phyloP scores from a whole-genome alignment of 1,140 invertebrate species.

The Pectinophora gossypiella region DNA sequence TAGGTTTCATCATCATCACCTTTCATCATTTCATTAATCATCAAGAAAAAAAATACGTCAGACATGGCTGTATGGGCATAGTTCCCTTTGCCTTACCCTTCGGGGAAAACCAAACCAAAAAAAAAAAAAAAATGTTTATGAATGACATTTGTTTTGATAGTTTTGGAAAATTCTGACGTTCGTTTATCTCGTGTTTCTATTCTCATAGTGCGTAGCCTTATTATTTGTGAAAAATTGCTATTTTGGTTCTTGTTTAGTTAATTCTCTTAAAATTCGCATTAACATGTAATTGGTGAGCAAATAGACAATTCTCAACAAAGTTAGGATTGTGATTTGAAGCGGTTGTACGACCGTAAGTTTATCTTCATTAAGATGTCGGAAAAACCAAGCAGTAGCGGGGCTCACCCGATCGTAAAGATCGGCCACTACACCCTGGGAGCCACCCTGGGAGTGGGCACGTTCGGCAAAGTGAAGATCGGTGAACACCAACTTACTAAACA shows the following conservation, averaged over 20 bases:
- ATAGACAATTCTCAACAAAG: neutral
- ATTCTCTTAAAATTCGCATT: neutral
- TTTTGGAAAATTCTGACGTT: neutral
- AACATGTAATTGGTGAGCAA: neutral
- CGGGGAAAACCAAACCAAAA: too few species aligned
- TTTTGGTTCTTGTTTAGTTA: neutral
- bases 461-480: conserved; percentile 98
- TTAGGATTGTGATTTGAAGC: neutral
- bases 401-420: conserved; percentile 92
- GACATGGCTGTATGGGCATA: too few species aligned
- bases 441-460: conserved; percentile 94
- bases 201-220: neutral
- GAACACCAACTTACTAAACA: conserved; percentile 98
- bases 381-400: conserved; percentile 72
- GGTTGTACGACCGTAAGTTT: neutral
- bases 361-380: conserved; percentile 74
- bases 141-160: neutral
- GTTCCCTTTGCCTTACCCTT: too few species aligned
- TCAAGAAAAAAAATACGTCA: too few species aligned
- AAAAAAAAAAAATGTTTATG: too few species aligned
- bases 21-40: too few species aligned
- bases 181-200: conserved; percentile 4
- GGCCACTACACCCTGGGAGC: conserved; percentile 94
- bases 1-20: too few species aligned
- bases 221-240: neutral